Conservation (phyloP, 1,140 invertebrate species). For the Vanessa atalanta region DNA sequence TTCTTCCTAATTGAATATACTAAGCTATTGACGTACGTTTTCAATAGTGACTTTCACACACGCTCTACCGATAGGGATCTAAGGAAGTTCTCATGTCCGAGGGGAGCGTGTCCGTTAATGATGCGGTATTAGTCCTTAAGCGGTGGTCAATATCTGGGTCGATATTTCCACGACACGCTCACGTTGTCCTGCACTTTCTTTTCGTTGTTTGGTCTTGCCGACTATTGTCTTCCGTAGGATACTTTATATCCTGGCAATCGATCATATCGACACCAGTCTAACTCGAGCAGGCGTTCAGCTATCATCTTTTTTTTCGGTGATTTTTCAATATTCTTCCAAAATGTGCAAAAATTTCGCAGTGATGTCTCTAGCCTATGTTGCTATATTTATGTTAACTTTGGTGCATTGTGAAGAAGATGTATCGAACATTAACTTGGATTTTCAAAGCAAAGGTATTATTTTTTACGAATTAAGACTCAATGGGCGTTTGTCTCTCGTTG, state of each 20-base stretch:
- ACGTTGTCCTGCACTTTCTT: constrained; percentile 77
- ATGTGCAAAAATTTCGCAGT: constrained; percentile 72
- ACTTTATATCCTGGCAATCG: constrained; percentile 76
- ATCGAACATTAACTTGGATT: constrained; percentile 45
- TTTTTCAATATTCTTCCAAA: constrained; percentile 28
- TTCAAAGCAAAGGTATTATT: constrained; percentile 57
- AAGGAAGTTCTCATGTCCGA: constrained; percentile 51
- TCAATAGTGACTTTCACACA: constrained; percentile 54
- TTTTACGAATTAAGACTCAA: background rate
- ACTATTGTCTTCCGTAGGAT: constrained; percentile 69
- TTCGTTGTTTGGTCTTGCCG: constrained; percentile 70
- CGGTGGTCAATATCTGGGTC: constrained; percentile 58
- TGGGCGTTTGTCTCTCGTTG: too few species aligned
- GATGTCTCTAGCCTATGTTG: constrained; percentile 60
- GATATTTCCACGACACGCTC: constrained; percentile 70
- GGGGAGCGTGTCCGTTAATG: constrained; percentile 66
- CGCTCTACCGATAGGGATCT: constrained; percentile 59
- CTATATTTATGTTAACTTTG: constrained; percentile 57
- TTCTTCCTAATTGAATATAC: constrained; percentile 2
- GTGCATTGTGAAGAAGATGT: constrained; percentile 61
- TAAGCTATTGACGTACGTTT: background rate
- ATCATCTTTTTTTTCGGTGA: constrained; percentile 49
- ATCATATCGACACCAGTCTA: constrained; percentile 68
- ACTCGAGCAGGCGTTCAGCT: constrained; percentile 50
- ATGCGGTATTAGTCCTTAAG: constrained; percentile 70